Percentiles rank a stretch among this genome's conserved stretches.
These are phyloP conservation scores for Darevskia nairensis DNA, from an alignment of 2,797 vertebrate species.

Conservation along the genomic window DNA sequence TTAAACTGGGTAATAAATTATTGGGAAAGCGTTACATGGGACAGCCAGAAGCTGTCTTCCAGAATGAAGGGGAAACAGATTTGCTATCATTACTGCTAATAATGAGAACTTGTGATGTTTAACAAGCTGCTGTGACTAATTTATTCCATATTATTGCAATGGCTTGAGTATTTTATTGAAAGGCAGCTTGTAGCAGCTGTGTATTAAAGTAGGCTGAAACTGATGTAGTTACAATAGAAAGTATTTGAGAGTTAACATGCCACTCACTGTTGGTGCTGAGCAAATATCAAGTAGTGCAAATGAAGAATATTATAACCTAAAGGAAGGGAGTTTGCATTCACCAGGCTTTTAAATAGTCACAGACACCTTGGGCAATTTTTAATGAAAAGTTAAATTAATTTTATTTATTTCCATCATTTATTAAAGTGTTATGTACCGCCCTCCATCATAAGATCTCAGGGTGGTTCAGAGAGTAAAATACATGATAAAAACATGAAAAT, in stretches of 20 bases:
- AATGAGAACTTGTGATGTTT: constrained; percentile 16
- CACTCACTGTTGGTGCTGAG: neutral
- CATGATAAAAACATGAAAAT: neutral
- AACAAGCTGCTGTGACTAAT: constrained; percentile 32
- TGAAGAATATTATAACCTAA: neutral
- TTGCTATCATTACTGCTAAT: constrained; percentile 18
- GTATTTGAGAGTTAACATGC: neutral
- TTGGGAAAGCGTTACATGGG: constrained; percentile 30
- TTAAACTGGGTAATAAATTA: constrained; percentile 33
- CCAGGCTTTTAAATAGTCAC: neutral
- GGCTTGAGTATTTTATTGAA: neutral
- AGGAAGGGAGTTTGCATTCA: neutral
- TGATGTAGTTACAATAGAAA: constrained; percentile 15
- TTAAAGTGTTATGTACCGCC: neutral
- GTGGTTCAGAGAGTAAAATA: neutral
- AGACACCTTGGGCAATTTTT: neutral
- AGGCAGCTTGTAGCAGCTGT: constrained; percentile 3
- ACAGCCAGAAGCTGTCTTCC: constrained; percentile 21
- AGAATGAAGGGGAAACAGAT: constrained; percentile 21
- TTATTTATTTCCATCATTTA: neutral
- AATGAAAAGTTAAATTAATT: neutral
- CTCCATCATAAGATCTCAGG: neutral
- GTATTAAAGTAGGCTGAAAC: constrained; percentile 15
- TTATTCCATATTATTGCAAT: constrained; percentile 14
- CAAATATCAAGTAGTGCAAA: constrained; percentile 1